phyloP scores from a whole-genome alignment of 2,797 vertebrate species.

The Sardinella longiceps region DNA sequence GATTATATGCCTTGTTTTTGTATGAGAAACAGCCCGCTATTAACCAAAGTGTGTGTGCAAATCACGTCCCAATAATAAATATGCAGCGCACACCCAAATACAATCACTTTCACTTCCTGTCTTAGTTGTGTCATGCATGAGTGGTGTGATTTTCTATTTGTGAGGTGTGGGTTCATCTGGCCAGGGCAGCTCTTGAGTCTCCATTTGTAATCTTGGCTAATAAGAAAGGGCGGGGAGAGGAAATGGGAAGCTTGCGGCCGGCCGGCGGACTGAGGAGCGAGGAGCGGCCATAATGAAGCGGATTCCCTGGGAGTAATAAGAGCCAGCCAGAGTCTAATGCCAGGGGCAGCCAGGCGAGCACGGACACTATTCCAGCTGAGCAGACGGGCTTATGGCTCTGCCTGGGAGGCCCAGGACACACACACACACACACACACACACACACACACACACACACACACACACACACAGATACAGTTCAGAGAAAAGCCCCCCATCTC shows the following conservation, averaged over 20 bases:
- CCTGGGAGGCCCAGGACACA: constrained; percentile 60
- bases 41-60: background rate
- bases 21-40: background rate
- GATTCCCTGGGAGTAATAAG: constrained; percentile 71
- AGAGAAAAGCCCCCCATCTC: constrained; percentile 46
- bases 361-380: constrained; percentile 70
- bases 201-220: constrained; percentile 65
- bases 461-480: constrained; percentile 49
- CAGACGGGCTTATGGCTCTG: constrained; percentile 42
- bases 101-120: background rate
- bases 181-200: constrained; percentile 1
- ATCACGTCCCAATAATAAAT: background rate
- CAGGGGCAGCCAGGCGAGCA: constrained; percentile 69
- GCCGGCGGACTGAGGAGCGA: constrained; percentile 55
- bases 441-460: constrained; percentile 44
- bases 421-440: constrained; percentile 48
- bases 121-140: background rate
- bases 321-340: constrained; percentile 70
- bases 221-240: constrained; percentile 53
- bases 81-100: background rate
- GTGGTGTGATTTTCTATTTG: background rate
- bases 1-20: background rate
- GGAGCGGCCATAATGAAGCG: constrained; percentile 63
- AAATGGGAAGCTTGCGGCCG: constrained; percentile 49
- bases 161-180: constrained; percentile 13